A percentile compares a stretch with the other conserved stretches of the same genome.
phyloP scores from a whole-genome alignment of 2,797 vertebrate species.

The Tenualosa ilisha region DNA sequence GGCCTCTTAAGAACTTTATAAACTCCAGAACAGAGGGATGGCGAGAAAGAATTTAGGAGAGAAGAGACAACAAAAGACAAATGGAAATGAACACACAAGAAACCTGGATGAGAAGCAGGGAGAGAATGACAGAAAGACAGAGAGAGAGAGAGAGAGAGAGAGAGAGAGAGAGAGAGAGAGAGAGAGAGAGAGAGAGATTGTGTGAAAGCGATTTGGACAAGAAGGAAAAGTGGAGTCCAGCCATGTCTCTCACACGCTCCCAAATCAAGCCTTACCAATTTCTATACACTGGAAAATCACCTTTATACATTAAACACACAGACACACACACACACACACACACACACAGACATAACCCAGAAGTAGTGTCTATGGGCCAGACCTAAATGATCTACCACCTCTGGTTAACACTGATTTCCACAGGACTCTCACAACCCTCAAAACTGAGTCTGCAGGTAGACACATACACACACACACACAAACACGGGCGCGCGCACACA shows the following conservation, averaged over 20 bases:
- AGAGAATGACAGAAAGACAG: constrained; percentile 32
- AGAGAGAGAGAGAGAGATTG: constrained; percentile 13
- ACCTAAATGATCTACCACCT: constrained; percentile 62
- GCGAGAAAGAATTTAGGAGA: neutral
- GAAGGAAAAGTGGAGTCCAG: neutral
- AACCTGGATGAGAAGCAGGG: constrained; percentile 24
- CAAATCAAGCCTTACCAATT: constrained; percentile 5
- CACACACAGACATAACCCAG: constrained; percentile 54
- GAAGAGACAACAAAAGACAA: constrained; percentile 4
- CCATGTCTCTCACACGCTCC: neutral
- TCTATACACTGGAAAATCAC: constrained; percentile 30
- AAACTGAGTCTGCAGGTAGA: neutral
- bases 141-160: constrained; percentile 30
- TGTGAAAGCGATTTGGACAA: neutral
- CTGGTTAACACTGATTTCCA: constrained; percentile 43
- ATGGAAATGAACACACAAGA: neutral
- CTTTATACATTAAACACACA: constrained; percentile 33
- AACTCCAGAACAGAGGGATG: constrained; percentile 2
- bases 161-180: constrained; percentile 13
- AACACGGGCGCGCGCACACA: neutral
- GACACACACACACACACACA: constrained; percentile 7
- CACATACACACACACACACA: neutral
- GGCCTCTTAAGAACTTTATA: constrained; percentile 12
- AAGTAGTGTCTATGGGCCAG: constrained; percentile 50
- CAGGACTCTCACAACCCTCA: neutral